These are phyloP conservation scores for Drosophila ironensis DNA, from an alignment of 1,140 invertebrate species.

Conservation along the genomic window DNA sequence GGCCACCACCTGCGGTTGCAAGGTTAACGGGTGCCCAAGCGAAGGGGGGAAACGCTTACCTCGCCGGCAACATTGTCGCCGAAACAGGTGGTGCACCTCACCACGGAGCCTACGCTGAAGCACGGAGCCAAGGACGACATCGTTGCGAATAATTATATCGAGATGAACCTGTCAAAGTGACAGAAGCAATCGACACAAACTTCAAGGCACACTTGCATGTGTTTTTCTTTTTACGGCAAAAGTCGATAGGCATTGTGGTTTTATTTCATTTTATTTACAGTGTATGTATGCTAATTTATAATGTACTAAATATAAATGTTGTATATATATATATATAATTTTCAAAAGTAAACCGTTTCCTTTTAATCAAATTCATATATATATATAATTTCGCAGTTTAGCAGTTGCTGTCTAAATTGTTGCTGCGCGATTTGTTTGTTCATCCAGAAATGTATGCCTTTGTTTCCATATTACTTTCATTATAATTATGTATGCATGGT, in stretches of 20 bases:
- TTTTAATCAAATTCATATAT: slow-evolving; percentile 41
- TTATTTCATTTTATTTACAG: slow-evolving; percentile 80
- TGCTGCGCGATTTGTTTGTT: slow-evolving; percentile 49
- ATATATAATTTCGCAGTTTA: slow-evolving; percentile 56
- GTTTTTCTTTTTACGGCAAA: background rate
- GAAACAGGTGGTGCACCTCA: slow-evolving; percentile 46
- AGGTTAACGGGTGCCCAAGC: too few relatives aligned
- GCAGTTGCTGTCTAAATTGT: slow-evolving; percentile 47
- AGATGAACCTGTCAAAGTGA: background rate
- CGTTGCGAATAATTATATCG: background rate
- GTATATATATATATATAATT: slow-evolving; percentile 63
- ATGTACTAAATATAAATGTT: slow-evolving; percentile 77
- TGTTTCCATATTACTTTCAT: slow-evolving; percentile 46
- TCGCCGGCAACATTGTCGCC: slow-evolving; percentile 34
- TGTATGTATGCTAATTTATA: slow-evolving; percentile 79
- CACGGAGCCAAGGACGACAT: slow-evolving; percentile 16
- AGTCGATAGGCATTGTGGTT: slow-evolving; percentile 18
- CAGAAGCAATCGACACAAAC: background rate
- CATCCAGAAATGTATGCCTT: slow-evolving; percentile 55
- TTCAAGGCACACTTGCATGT: slow-evolving; percentile 7
- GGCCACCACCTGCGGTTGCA: slow-evolving; percentile 24
- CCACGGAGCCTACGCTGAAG: slow-evolving; percentile 19
- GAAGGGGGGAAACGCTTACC: too few relatives aligned
- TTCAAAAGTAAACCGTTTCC: slow-evolving; percentile 75
- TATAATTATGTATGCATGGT: slow-evolving; percentile 51